Percentiles rank a stretch among this genome's conserved stretches.
Evolutionary conservation across 1,140 invertebrate genomes (phyloP).

Genomic region (Drosophila navojoa): DNA sequence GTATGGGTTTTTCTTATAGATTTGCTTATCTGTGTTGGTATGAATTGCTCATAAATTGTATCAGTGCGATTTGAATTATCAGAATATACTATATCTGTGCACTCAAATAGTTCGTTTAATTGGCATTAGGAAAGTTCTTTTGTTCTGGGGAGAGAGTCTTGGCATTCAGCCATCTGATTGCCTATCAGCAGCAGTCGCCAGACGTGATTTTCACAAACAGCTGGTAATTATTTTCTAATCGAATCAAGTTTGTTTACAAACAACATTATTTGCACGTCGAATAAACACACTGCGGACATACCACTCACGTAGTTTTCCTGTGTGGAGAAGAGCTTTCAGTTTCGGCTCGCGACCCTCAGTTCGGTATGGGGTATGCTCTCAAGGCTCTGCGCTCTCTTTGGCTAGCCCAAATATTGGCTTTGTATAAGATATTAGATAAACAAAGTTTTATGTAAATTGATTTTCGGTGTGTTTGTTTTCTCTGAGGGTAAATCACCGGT

Average conservation of each 20-base stretch:
- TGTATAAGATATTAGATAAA: constrained; percentile 1
- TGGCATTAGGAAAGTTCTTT: neutral
- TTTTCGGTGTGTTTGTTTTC: constrained; percentile 7
- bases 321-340: neutral
- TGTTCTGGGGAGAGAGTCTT: neutral
- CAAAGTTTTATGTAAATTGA: constrained; percentile 16
- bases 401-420: neutral
- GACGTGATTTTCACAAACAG: constrained; percentile 24
- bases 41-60: constrained; percentile 45
- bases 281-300: neutral
- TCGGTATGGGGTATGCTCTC: neutral
- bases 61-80: constrained; percentile 9
- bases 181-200: constrained; percentile 10
- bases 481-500: constrained; percentile 36
- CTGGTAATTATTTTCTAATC: constrained; percentile 36
- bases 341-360: neutral
- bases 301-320: neutral
- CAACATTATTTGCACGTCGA: constrained; percentile 38
- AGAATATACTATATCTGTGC: neutral
- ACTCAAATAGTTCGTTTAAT: constrained; percentile 2
- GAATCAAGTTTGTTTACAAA: constrained; percentile 51
- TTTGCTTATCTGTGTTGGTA: constrained; percentile 48
- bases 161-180: neutral
- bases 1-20: constrained; percentile 41
- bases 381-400: neutral